These are phyloP conservation scores for Isurus oxyrinchus DNA, from an alignment of 2,113 vertebrate species.

Conservation along the genomic window DNA sequence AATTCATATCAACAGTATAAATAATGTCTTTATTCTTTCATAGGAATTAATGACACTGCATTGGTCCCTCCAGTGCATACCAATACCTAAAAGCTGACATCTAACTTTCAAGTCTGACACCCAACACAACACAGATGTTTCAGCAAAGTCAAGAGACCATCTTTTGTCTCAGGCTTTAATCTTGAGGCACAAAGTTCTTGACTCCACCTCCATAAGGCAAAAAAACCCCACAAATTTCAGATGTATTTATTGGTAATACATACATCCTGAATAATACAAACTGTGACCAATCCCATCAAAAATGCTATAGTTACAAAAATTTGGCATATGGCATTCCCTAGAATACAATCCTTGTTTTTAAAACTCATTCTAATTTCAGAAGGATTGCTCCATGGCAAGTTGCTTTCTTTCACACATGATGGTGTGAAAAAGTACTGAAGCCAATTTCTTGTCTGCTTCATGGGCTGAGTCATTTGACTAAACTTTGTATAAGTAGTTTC, in stretches of 20 bases:
- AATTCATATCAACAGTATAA: slow-evolving; percentile 21
- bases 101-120: slow-evolving; percentile 42
- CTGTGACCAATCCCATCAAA: not conserved
- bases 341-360: not conserved
- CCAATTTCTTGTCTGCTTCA: not conserved
- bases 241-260: slow-evolving; percentile 20
- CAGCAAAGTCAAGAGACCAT: slow-evolving; percentile 48
- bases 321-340: slow-evolving; percentile 9
- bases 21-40: slow-evolving; percentile 23
- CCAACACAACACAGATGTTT: slow-evolving; percentile 52
- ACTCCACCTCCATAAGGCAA: slow-evolving; percentile 71
- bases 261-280: slow-evolving; percentile 15
- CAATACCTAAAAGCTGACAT: slow-evolving; percentile 9
- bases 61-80: not conserved
- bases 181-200: slow-evolving; percentile 62
- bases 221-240: slow-evolving; percentile 38
- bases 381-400: not conserved
- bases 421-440: not conserved
- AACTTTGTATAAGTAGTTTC: not conserved
- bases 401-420: not conserved
- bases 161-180: slow-evolving; percentile 55
- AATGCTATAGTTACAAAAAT: not conserved
- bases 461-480: slow-evolving; percentile 10
- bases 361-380: not conserved
- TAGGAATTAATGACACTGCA: slow-evolving; percentile 26